Percentiles rank a stretch among this genome's conserved stretches.
phyloP scores from a whole-genome alignment of 2,797 vertebrate genomes.

The Remorina albescens region DNA sequence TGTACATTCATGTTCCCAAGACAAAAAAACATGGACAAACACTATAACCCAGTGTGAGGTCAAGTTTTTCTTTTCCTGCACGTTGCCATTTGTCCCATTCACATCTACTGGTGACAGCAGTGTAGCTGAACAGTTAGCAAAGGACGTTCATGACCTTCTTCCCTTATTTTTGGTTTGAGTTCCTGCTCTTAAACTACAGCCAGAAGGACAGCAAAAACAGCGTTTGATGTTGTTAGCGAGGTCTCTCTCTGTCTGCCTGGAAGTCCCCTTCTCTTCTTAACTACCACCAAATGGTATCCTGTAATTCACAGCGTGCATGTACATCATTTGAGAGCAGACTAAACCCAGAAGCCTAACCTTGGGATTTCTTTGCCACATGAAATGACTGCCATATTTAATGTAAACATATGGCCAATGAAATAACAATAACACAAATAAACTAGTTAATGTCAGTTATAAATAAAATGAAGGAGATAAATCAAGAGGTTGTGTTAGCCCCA shows the following conservation, averaged over 20 bases:
- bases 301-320: slow-evolving; percentile 71
- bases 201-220: slow-evolving; percentile 69
- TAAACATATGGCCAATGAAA: slow-evolving; percentile 62
- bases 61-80: slow-evolving; percentile 1
- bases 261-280: slow-evolving; percentile 79
- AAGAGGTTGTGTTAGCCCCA: slow-evolving; percentile 34
- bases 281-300: slow-evolving; percentile 78
- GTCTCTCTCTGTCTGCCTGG: slow-evolving; percentile 71
- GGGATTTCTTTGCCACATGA: slow-evolving; percentile 70
- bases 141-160: slow-evolving; percentile 60
- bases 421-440: slow-evolving; percentile 72
- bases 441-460: slow-evolving; percentile 59
- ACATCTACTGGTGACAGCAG: slow-evolving; percentile 20
- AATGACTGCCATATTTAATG: slow-evolving; percentile 57
- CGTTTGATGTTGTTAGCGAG: slow-evolving; percentile 73
- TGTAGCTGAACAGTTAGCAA: slow-evolving; percentile 16
- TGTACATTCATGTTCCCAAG: slow-evolving; percentile 1
- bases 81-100: background rate
- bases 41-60: background rate
- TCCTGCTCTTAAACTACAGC: slow-evolving; percentile 60
- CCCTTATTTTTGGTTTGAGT: slow-evolving; percentile 49
- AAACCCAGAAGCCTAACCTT: slow-evolving; percentile 75
- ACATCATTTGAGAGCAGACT: slow-evolving; percentile 77
- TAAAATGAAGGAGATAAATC: slow-evolving; percentile 51
- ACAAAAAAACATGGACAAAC: slow-evolving; percentile 15